Percentiles rank a stretch among this genome's conserved stretches.
Evolutionary conservation across 1,140 invertebrate genomes (phyloP).

Genomic region (Drosophila setifemur): DNA sequence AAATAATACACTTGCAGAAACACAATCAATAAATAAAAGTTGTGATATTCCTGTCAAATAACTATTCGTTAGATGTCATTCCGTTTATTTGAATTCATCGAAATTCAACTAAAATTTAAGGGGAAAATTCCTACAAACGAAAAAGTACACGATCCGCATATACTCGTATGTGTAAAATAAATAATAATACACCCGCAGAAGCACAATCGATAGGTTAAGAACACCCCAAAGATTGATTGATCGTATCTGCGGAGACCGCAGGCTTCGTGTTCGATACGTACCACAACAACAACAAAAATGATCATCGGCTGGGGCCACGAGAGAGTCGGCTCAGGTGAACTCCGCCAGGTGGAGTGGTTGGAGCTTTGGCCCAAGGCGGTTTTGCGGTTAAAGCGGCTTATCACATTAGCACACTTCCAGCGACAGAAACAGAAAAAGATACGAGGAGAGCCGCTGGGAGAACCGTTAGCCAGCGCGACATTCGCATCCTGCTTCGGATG

Average conservation of each 20-base stretch:
- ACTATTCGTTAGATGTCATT: too few species aligned
- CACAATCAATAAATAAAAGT: too few species aligned
- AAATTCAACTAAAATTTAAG: too few species aligned
- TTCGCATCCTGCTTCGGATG: constrained; percentile 39
- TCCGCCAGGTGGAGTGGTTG: not conserved
- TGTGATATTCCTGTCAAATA: too few species aligned
- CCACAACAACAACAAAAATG: too few species aligned
- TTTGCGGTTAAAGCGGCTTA: constrained; percentile 48
- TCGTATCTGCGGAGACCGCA: constrained; percentile 14
- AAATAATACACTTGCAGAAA: too few species aligned
- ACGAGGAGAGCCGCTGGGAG: constrained; percentile 15
- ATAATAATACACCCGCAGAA: not conserved
- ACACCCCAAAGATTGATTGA: constrained; percentile 18
- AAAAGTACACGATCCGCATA: too few species aligned
- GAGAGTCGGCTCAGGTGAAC: constrained; percentile 24
- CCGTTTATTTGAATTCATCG: too few species aligned
- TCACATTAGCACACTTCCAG: constrained; percentile 55
- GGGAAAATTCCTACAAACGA: too few species aligned
- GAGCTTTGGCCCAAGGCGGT: constrained; percentile 21
- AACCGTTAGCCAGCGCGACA: constrained; percentile 47
- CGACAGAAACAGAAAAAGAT: not conserved
- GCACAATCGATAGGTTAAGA: not conserved
- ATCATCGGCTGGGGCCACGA: constrained; percentile 2
- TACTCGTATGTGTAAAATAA: too few species aligned
- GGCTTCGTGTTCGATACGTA: constrained; percentile 27